phyloP scores from a whole-genome alignment of 2,888 invertebrate species.

The Pterostichus madidus region DNA sequence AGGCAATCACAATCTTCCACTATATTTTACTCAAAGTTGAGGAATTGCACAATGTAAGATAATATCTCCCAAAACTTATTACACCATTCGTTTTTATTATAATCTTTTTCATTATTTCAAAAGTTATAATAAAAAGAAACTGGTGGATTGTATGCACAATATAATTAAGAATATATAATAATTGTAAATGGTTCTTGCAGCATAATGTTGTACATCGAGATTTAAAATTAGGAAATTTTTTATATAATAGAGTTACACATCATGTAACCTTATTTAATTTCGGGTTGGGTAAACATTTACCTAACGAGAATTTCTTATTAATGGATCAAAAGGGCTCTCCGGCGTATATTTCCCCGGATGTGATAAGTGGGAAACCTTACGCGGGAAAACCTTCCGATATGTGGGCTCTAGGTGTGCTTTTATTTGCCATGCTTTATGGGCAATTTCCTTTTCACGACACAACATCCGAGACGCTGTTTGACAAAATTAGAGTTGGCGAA shows the following conservation, averaged over 20 bases:
- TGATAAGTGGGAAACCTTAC: slow-evolving; percentile 87
- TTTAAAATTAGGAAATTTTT: slow-evolving; percentile 87
- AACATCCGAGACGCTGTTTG: slow-evolving; percentile 85
- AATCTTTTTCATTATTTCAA: no score
- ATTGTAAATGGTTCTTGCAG: slow-evolving; percentile 75
- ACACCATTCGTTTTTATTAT: no score
- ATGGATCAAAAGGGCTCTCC: slow-evolving; percentile 89
- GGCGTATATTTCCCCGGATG: slow-evolving; percentile 90
- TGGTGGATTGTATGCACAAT: background rate
- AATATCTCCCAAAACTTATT: background rate
- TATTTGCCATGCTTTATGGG: slow-evolving; percentile 89
- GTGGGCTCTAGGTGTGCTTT: slow-evolving; percentile 90
- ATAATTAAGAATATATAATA: background rate
- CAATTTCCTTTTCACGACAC: slow-evolving; percentile 91
- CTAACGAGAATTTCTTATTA: slow-evolving; percentile 85
- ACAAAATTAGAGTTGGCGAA: slow-evolving; percentile 86
- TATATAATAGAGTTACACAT: slow-evolving; percentile 84
- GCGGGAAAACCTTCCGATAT: slow-evolving; percentile 89
- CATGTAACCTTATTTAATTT: slow-evolving; percentile 87
- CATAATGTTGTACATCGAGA: slow-evolving; percentile 89
- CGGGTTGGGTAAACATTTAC: slow-evolving; percentile 87
- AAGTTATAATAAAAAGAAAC: no score
- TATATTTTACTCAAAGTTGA: slow-evolving; percentile 87
- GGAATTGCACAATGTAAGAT: slow-evolving; percentile 84
- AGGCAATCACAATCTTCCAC: slow-evolving; percentile 86